Evolutionary conservation across 2,888 invertebrate species (phyloP).

Genomic region (Strigamia crassipes): DNA sequence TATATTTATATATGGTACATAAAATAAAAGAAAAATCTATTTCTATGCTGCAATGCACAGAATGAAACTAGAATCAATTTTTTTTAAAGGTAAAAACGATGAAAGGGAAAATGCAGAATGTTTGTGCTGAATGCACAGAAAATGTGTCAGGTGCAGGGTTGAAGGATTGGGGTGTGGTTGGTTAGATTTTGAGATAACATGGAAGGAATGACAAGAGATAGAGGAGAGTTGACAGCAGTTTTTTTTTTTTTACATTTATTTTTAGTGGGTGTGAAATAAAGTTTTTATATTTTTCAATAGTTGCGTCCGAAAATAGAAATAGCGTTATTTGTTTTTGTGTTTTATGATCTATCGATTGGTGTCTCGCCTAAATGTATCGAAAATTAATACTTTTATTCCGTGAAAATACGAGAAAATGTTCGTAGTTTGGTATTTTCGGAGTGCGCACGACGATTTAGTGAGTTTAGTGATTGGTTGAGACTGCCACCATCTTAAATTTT

Average conservation of each 20-base stretch:
- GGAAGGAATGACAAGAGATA: neutral
- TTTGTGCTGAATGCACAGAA: neutral
- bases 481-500: neutral
- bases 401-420: neutral
- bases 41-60: neutral
- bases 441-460: too few relatives aligned
- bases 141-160: slow-evolving; percentile 9
- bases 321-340: neutral
- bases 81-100: neutral
- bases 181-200: slow-evolving; percentile 23
- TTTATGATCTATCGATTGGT: neutral
- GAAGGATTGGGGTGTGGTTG: slow-evolving; percentile 24
- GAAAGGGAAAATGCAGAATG: neutral
- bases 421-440: neutral
- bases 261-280: neutral
- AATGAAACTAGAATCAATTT: neutral
- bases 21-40: neutral
- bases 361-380: too few relatives aligned
- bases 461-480: neutral
- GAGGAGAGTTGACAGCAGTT: neutral
- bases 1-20: neutral
- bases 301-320: neutral
- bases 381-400: neutral
- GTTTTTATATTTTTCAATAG: too few relatives aligned
- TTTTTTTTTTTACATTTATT: neutral